These are phyloP conservation scores for Meteorus sp. DNA, from an alignment of 1,140 invertebrate genomes.

Conservation along the genomic window DNA sequence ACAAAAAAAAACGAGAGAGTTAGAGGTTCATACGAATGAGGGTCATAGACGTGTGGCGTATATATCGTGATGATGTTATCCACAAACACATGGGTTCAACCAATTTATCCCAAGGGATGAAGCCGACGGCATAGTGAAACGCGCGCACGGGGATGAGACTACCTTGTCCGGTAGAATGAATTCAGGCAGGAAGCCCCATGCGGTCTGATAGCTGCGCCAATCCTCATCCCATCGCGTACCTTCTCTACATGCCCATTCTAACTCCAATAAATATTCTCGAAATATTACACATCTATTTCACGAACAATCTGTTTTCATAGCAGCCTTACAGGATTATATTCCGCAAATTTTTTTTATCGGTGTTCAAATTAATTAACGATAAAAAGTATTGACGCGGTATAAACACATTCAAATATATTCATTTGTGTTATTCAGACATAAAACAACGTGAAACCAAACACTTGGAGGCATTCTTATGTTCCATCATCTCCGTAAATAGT, in stretches of 20 bases:
- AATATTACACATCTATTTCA: too few species aligned
- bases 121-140: slow-evolving; percentile 37
- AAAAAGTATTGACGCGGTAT: too few species aligned
- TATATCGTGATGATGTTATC: slow-evolving; percentile 55
- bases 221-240: not conserved
- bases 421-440: too few species aligned
- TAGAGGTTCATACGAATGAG: slow-evolving; percentile 34
- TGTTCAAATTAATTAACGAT: too few species aligned
- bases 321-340: too few species aligned
- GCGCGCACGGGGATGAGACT: slow-evolving; percentile 37
- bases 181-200: slow-evolving; percentile 46
- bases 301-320: too few species aligned
- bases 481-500: too few species aligned
- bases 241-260: slow-evolving; percentile 2
- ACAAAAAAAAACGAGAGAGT: slow-evolving; percentile 24
- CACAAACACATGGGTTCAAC: slow-evolving; percentile 54
- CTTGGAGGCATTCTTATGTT: too few species aligned
- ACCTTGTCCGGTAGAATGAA: slow-evolving; percentile 54
- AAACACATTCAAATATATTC: too few species aligned
- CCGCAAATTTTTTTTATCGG: too few species aligned
- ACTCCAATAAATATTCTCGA: not conserved
- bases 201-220: slow-evolving; percentile 27
- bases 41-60: slow-evolving; percentile 35
- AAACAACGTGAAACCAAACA: too few species aligned
- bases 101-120: slow-evolving; percentile 58